Conservation (phyloP, 2,113 vertebrate genomes). For the Electrona antarctica region DNA sequence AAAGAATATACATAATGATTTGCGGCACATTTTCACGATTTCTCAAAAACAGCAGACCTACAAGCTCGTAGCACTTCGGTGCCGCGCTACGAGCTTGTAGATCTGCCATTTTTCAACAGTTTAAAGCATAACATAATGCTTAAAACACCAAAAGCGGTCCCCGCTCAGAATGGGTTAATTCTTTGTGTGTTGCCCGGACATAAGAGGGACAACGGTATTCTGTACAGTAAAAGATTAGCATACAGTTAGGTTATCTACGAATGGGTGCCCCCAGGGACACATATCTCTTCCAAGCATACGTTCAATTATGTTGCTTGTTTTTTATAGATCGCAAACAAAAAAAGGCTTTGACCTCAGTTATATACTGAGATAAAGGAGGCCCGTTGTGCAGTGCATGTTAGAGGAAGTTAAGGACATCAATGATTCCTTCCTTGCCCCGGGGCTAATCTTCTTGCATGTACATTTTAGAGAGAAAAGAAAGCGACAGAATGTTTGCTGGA, state of each 20-base stretch:
- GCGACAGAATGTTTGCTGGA: conserved; percentile 1
- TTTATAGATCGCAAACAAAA: not conserved
- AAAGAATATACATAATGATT: too few species aligned
- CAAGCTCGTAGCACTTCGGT: too few species aligned
- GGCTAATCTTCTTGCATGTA: conserved; percentile 15
- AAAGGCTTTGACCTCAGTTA: not conserved
- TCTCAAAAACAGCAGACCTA: too few species aligned
- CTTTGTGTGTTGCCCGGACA: not conserved
- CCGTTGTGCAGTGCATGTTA: not conserved
- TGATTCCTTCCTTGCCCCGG: not conserved
- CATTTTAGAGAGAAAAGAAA: conserved; percentile 16
- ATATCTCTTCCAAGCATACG: not conserved
- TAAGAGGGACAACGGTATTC: not conserved
- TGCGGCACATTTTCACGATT: too few species aligned
- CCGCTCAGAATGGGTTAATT: too few species aligned
- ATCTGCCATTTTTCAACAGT: too few species aligned
- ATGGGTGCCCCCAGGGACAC: not conserved
- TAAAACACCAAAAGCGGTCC: too few species aligned
- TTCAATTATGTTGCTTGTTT: conserved; percentile 8
- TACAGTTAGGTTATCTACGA: conserved; percentile 1
- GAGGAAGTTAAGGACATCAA: not conserved
- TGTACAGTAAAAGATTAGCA: not conserved
- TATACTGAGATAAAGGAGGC: conserved; percentile 2
- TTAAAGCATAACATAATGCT: too few species aligned
- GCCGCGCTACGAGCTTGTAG: too few species aligned